Evolutionary conservation across 1,140 invertebrate genomes (phyloP).

Genomic region (Halictus rubicundus): DNA sequence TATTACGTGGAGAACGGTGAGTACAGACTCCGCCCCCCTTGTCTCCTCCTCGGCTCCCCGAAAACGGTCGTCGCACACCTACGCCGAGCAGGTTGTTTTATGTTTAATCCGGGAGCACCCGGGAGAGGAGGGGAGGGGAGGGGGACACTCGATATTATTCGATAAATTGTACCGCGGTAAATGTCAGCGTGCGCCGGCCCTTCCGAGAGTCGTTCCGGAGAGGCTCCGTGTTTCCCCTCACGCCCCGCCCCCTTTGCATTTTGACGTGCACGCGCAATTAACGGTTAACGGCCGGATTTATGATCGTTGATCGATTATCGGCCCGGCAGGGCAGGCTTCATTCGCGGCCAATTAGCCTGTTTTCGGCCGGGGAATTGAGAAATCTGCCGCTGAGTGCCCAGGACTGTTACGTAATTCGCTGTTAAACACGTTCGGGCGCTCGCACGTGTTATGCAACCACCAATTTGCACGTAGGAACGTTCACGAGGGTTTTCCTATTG

Average conservation of each 20-base stretch:
- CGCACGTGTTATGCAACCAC: no score
- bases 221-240: no score
- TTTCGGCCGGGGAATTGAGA: neutral
- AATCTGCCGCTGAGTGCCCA: neutral
- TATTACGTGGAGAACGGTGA: conserved; percentile 98
- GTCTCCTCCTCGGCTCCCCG: neutral
- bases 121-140: no score
- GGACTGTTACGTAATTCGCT: neutral
- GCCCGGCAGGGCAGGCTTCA: neutral
- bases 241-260: neutral
- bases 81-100: conserved; percentile 35
- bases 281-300: conserved; percentile 9
- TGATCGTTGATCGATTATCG: conserved; percentile 12
- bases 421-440: neutral
- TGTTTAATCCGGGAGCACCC: conserved; percentile 20
- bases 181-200: no score
- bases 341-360: conserved; percentile 9
- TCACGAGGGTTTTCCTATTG: no score
- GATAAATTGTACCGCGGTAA: conserved; percentile 24
- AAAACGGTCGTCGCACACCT: neutral
- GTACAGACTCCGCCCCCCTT: conserved; percentile 64
- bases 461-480: no score
- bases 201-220: neutral
- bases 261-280: neutral
- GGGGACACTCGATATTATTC: conserved; percentile 16